Conservation (phyloP, 2,797 vertebrate species). For the Streptopelia turtur region DNA sequence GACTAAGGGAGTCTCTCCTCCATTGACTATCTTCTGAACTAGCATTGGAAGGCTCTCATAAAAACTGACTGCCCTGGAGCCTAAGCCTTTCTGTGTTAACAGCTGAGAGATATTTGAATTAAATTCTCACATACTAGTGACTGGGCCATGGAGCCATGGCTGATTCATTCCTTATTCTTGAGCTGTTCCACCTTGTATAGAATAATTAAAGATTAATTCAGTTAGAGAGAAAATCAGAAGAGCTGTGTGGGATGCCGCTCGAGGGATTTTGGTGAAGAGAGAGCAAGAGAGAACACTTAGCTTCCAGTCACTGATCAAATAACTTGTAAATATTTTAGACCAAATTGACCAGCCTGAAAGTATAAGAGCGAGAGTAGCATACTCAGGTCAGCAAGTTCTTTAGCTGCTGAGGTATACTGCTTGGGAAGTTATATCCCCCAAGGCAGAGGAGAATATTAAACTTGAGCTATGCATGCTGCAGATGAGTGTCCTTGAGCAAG, state of each 20-base stretch:
- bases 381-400: background rate
- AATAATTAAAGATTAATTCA: slow-evolving; percentile 25
- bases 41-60: background rate
- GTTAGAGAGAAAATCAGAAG: background rate
- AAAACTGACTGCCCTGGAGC: background rate
- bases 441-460: background rate
- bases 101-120: background rate
- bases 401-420: background rate
- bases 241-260: background rate
- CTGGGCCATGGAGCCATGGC: background rate
- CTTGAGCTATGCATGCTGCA: background rate
- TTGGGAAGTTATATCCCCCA: background rate
- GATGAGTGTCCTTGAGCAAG: background rate
- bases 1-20: background rate
- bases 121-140: background rate
- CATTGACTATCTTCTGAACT: background rate
- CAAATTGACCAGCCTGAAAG: background rate
- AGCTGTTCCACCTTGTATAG: background rate
- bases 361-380: background rate
- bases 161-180: background rate
- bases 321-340: slow-evolving; percentile 39
- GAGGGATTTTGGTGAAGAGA: background rate
- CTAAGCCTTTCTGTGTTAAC: background rate
- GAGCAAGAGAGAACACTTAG: background rate
- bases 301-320: slow-evolving; percentile 24